Percentiles rank a stretch among this genome's conserved stretches.
These are phyloP conservation scores for Bembecia ichneumoniformis DNA, from an alignment of 2,888 invertebrate genomes.

Conservation along the genomic window DNA sequence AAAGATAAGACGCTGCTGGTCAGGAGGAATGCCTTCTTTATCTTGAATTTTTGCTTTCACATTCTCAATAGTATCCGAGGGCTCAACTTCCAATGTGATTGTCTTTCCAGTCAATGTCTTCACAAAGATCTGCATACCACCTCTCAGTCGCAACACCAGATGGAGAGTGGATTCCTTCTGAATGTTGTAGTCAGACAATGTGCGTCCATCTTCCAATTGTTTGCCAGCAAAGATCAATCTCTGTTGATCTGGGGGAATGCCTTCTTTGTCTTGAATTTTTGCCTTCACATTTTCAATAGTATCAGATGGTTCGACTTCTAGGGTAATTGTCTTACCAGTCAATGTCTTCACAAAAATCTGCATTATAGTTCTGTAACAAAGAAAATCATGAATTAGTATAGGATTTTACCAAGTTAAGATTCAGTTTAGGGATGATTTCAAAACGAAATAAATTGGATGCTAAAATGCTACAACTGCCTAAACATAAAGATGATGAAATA, in stretches of 20 bases:
- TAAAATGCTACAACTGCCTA: neutral
- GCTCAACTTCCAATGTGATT: slow-evolving; percentile 92
- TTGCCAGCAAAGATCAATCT: slow-evolving; percentile 94
- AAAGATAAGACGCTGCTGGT: slow-evolving; percentile 92
- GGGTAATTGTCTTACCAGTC: slow-evolving; percentile 93
- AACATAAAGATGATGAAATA: neutral
- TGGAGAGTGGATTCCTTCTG: slow-evolving; percentile 97
- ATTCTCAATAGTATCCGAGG: slow-evolving; percentile 95
- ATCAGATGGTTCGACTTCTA: slow-evolving; percentile 93
- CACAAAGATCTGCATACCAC: slow-evolving; percentile 97
- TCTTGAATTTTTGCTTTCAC: slow-evolving; percentile 94
- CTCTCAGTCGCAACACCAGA: slow-evolving; percentile 93
- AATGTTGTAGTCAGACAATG: slow-evolving; percentile 93
- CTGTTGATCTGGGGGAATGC: slow-evolving; percentile 92
- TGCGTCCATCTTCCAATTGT: slow-evolving; percentile 94
- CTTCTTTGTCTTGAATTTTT: slow-evolving; percentile 93
- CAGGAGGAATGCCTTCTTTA: slow-evolving; percentile 92
- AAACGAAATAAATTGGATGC: neutral
- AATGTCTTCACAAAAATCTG: slow-evolving; percentile 98
- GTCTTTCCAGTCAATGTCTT: slow-evolving; percentile 95
- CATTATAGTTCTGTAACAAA: slow-evolving; percentile 61
- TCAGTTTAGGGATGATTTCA: no score
- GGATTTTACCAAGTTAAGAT: neutral
- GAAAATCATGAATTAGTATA: neutral
- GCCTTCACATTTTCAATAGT: slow-evolving; percentile 96